phyloP scores from a whole-genome alignment of 2,888 invertebrate species.

The Rhamphomyia laevipes region DNA sequence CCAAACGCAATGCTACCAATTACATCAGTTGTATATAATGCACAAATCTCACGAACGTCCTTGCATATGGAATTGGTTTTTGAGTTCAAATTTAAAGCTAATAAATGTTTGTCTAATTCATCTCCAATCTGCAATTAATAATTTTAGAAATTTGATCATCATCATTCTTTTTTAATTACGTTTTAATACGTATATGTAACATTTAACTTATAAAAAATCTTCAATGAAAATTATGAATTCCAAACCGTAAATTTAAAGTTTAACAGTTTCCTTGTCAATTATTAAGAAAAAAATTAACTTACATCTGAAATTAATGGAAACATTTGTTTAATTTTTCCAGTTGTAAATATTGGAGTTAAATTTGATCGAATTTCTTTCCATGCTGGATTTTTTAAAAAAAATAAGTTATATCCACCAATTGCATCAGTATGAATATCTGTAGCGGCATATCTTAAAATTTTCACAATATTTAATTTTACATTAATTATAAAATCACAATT shows the following conservation, averaged over 20 bases:
- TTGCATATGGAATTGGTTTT: not conserved
- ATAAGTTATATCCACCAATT: slow-evolving; percentile 35
- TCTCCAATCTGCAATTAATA: slow-evolving; percentile 21
- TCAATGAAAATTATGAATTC: too few relatives aligned
- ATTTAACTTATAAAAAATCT: too few relatives aligned
- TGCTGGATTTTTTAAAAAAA: slow-evolving; percentile 34
- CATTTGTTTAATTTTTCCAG: slow-evolving; percentile 35
- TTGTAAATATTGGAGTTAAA: slow-evolving; percentile 39
- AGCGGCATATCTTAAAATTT: slow-evolving; percentile 16
- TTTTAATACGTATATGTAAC: too few relatives aligned
- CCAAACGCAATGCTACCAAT: slow-evolving; percentile 33
- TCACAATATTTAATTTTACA: too few relatives aligned
- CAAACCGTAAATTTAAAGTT: too few relatives aligned
- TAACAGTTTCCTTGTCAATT: too few relatives aligned
- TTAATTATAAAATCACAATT: not conserved
- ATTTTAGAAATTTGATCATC: too few relatives aligned
- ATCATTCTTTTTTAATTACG: too few relatives aligned
- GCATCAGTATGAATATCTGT: slow-evolving; percentile 30
- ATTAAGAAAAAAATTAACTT: not conserved
- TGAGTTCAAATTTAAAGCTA: not conserved
- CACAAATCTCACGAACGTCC: slow-evolving; percentile 24
- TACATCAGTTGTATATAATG: slow-evolving; percentile 29
- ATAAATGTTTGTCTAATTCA: slow-evolving; percentile 23
- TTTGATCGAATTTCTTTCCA: slow-evolving; percentile 38
- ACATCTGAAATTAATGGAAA: slow-evolving; percentile 31